Percentiles rank a stretch among this genome's conserved stretches.
phyloP scores from a whole-genome alignment of 2,113 vertebrate genomes.

The Stegastes partitus region DNA sequence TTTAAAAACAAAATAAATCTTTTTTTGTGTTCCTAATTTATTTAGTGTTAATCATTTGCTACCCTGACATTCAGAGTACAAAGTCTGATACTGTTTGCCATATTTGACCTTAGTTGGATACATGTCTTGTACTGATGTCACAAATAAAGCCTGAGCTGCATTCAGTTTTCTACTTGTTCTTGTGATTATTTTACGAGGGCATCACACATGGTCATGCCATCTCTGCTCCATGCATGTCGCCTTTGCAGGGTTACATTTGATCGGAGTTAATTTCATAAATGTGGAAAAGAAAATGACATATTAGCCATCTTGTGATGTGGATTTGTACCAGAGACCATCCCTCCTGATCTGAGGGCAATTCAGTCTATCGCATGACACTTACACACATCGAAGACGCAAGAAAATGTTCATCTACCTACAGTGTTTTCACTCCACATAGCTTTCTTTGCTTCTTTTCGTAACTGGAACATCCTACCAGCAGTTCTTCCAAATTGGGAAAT shows the following conservation, averaged over 20 bases:
- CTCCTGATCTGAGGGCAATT: background rate
- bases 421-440: background rate
- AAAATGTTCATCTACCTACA: background rate
- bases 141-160: constrained; percentile 68
- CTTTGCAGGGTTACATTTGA: background rate
- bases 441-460: background rate
- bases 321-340: background rate
- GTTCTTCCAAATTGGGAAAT: constrained; percentile 18
- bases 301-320: background rate
- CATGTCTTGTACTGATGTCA: constrained; percentile 50
- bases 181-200: constrained; percentile 50
- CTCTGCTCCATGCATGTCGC: background rate
- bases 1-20: no score
- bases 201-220: background rate
- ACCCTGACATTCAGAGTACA: background rate
- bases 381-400: background rate
- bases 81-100: background rate
- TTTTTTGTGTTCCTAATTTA: background rate
- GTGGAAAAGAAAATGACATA: background rate
- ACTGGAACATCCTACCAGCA: background rate
- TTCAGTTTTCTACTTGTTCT: constrained; percentile 34
- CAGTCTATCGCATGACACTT: background rate
- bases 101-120: constrained; percentile 14
- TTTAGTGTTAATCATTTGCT: background rate
- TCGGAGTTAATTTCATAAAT: background rate